phyloP scores from a whole-genome alignment of 2,888 invertebrate genomes.

The Operophtera brumata region DNA sequence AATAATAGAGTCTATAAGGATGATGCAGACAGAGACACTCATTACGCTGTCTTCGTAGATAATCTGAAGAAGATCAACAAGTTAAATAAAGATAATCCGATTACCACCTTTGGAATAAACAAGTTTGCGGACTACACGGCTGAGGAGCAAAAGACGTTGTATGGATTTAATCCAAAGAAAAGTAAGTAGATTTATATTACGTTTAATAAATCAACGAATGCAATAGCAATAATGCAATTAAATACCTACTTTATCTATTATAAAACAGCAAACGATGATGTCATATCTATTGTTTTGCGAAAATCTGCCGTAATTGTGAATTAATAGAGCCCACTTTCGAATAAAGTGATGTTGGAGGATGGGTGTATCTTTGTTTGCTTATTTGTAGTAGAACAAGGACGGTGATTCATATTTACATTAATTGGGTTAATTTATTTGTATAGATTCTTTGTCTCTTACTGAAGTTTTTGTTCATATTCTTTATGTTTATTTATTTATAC shows the following conservation, averaged over 20 bases:
- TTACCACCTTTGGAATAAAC: conserved; percentile 44
- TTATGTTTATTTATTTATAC: no score
- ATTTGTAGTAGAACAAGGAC: no score
- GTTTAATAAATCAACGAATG: neutral
- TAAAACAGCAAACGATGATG: neutral
- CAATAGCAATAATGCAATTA: neutral
- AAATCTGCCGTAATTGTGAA: neutral
- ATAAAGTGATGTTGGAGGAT: neutral
- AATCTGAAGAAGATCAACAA: conserved; percentile 43
- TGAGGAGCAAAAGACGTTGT: conserved; percentile 35
- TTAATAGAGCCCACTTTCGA: neutral
- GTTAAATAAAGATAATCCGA: conserved; percentile 26
- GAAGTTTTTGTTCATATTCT: no score
- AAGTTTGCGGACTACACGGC: conserved; percentile 49
- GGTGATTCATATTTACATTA: no score
- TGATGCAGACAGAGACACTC: conserved; percentile 42
- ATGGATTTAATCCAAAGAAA: conserved; percentile 20
- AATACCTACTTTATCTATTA: neutral
- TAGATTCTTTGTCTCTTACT: no score
- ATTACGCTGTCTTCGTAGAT: conserved; percentile 42
- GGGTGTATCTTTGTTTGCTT: neutral
- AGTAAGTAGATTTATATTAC: neutral
- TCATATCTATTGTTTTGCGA: neutral
- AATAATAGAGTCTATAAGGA: conserved; percentile 45
- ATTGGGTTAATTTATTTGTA: no score